phyloP scores from a whole-genome alignment of 2,113 vertebrate genomes.

The Antigone vipio region DNA sequence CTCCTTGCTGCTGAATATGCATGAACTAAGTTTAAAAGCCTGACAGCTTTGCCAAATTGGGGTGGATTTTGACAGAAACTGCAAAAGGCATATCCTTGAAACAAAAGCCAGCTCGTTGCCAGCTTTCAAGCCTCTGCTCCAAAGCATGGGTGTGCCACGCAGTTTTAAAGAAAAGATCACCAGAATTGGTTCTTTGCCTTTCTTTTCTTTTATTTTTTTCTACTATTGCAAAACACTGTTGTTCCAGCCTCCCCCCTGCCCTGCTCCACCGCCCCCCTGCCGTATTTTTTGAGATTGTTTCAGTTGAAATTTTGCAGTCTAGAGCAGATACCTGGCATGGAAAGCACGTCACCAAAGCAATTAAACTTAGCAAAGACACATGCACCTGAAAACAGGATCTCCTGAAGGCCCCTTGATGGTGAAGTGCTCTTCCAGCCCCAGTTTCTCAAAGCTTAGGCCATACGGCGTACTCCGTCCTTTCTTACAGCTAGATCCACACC shows the following conservation, averaged over 20 bases:
- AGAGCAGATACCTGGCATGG: background rate
- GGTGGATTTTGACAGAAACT: background rate
- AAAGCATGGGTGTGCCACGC: background rate
- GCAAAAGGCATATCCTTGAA: background rate
- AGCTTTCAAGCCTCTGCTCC: background rate
- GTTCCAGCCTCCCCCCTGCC: background rate
- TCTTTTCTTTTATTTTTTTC: too few species aligned
- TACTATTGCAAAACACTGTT: background rate
- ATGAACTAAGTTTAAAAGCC: background rate
- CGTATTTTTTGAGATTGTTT: background rate
- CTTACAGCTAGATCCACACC: background rate
- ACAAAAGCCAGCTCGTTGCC: background rate
- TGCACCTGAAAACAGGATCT: background rate
- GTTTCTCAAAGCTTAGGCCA: background rate
- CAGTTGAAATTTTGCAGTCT: background rate
- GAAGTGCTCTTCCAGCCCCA: background rate
- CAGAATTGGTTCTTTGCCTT: background rate
- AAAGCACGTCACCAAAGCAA: background rate
- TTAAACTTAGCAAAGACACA: background rate
- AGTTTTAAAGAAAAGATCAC: background rate
- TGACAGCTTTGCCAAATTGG: background rate
- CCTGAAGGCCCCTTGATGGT: background rate
- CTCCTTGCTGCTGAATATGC: background rate
- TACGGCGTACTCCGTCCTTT: fast-evolving
- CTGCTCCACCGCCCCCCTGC: background rate